These are phyloP conservation scores for Luperina testacea DNA, from an alignment of 2,888 invertebrate species.

Conservation along the genomic window DNA sequence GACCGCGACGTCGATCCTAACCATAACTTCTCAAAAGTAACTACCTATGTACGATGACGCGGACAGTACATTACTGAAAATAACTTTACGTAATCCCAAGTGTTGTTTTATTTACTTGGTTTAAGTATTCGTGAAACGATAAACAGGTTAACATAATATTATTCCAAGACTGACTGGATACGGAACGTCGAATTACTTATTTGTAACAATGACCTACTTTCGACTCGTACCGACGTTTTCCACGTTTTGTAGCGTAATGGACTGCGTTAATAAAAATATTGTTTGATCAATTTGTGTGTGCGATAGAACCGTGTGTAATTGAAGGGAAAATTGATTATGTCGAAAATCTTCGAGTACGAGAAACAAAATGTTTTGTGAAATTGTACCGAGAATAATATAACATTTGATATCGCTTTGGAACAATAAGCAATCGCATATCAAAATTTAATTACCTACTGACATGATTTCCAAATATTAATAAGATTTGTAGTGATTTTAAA, in stretches of 20 bases:
- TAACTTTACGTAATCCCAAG: conserved; percentile 25
- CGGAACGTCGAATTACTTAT: conserved; percentile 49
- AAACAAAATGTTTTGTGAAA: conserved; percentile 13
- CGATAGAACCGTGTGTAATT: conserved; percentile 36
- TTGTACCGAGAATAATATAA: not conserved
- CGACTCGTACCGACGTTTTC: conserved; percentile 69
- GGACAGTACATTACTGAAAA: conserved; percentile 40
- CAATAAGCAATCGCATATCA: no score
- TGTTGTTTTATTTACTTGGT: conserved; percentile 38
- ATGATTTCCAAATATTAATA: not conserved
- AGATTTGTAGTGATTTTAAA: not conserved
- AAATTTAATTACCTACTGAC: not conserved
- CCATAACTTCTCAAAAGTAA: conserved; percentile 40
- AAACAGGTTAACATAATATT: conserved; percentile 50
- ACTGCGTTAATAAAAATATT: conserved; percentile 62
- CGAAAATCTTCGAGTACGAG: conserved; percentile 2
- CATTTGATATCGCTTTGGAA: not conserved
- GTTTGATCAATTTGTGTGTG: conserved; percentile 36
- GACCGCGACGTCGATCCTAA: conserved; percentile 58
- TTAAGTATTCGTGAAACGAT: conserved; percentile 23
- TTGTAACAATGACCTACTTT: conserved; percentile 72
- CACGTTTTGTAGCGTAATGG: conserved; percentile 71
- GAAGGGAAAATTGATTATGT: conserved; percentile 35
- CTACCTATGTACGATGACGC: conserved; percentile 20
- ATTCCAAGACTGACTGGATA: conserved; percentile 42